Evolutionary conservation across 1,140 invertebrate genomes (phyloP).

Genomic region (Helicoverpa zea): DNA sequence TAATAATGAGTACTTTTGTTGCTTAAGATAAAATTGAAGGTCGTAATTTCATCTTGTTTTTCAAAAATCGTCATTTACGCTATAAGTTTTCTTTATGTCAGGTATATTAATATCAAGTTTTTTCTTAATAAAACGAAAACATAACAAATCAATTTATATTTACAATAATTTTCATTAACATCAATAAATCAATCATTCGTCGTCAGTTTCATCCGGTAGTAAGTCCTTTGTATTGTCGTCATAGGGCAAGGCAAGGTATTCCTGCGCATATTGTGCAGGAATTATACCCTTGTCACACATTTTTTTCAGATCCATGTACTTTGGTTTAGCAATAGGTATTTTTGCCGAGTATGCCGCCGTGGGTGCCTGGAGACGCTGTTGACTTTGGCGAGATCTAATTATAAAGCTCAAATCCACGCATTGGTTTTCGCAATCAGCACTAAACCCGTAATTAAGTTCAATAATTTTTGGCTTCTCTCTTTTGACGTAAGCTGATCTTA

Average conservation of each 20-base stretch:
- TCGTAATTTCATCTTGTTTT: too few relatives aligned
- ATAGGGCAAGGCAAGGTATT: neutral
- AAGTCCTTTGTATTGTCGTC: slow-evolving; percentile 13
- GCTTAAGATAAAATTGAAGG: too few relatives aligned
- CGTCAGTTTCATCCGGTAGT: neutral
- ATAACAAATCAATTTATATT: too few relatives aligned
- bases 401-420: neutral
- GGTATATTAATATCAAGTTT: too few relatives aligned
- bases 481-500: too few relatives aligned
- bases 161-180: too few relatives aligned
- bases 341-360: slow-evolving; percentile 1
- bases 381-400: slow-evolving; percentile 2
- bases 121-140: too few relatives aligned
- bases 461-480: too few relatives aligned
- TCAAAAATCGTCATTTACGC: too few relatives aligned
- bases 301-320: slow-evolving; percentile 1
- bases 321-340: neutral
- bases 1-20: too few relatives aligned
- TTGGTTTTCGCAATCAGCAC: neutral
- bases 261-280: neutral
- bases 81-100: too few relatives aligned
- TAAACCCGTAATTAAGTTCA: too few relatives aligned
- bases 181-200: neutral
- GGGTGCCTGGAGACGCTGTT: neutral
- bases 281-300: slow-evolving; percentile 20